These are phyloP conservation scores for Agelaius phoeniceus DNA, from an alignment of 2,113 vertebrate species.

Conservation along the genomic window DNA sequence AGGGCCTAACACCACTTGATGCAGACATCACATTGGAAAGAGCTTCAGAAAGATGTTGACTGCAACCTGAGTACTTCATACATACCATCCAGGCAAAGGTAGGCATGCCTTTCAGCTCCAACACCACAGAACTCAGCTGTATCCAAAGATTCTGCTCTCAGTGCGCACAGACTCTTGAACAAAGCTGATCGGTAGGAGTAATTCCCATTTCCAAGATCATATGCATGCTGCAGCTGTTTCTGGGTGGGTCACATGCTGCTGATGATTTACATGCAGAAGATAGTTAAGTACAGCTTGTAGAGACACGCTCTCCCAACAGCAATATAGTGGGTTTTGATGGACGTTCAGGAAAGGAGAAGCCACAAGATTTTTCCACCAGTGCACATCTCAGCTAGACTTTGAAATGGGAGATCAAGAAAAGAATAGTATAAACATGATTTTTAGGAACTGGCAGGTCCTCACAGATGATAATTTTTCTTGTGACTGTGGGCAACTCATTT, in stretches of 20 bases:
- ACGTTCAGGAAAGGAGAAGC: background rate
- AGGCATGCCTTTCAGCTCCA: background rate
- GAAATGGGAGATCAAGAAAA: conserved; percentile 16
- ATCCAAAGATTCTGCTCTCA: background rate
- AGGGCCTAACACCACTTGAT: background rate
- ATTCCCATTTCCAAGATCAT: background rate
- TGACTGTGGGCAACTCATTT: background rate
- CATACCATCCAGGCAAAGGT: background rate
- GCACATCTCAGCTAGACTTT: background rate
- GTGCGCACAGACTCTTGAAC: background rate
- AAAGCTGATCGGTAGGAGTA: background rate
- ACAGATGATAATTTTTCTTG: background rate
- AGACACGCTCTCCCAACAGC: background rate
- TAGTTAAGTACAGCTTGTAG: conserved; percentile 1
- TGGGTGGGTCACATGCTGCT: background rate
- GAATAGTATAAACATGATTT: background rate
- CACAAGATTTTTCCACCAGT: background rate
- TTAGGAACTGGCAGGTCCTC: background rate
- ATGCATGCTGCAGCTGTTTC: background rate
- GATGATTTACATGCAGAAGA: background rate
- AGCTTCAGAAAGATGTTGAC: background rate
- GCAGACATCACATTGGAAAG: background rate
- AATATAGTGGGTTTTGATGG: background rate
- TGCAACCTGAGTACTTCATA: background rate
- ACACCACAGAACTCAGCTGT: background rate